Conservation (phyloP, 2,113 vertebrate genomes). For the Athene cunicularia region DNA sequence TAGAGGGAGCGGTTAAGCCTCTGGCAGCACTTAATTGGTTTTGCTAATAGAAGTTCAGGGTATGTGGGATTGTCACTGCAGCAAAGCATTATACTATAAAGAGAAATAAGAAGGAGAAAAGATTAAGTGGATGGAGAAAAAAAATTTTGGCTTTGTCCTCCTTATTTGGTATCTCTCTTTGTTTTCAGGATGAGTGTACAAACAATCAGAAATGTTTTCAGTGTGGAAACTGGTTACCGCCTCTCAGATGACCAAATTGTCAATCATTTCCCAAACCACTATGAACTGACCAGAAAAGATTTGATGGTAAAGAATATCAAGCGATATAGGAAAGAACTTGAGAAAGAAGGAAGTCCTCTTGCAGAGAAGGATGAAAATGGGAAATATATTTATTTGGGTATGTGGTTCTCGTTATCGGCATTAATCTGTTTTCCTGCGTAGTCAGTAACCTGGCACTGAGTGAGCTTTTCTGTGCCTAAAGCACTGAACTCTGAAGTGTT, state of each 20-base stretch:
- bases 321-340: slow-evolving; percentile 92
- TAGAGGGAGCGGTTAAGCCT: background rate
- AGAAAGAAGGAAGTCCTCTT: slow-evolving; percentile 91
- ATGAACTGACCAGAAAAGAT: slow-evolving; percentile 96
- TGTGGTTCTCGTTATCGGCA: background rate
- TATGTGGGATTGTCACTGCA: background rate
- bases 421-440: background rate
- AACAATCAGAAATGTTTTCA: slow-evolving; percentile 95
- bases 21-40: background rate
- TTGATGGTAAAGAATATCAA: slow-evolving; percentile 99
- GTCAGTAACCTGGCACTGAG: background rate
- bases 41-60: background rate
- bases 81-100: background rate
- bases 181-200: slow-evolving; percentile 95
- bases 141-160: fast-evolving
- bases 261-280: slow-evolving; percentile 98
- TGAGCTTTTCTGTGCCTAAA: background rate
- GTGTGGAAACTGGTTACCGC: slow-evolving; percentile 94
- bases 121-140: background rate
- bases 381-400: slow-evolving; percentile 94
- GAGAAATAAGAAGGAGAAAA: background rate
- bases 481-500: background rate
- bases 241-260: slow-evolving; percentile 96
- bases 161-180: background rate
- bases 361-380: slow-evolving; percentile 97